Conservation (phyloP, 92 coral and sea anemone genomes). For the Virgularia gustaviana region DNA sequence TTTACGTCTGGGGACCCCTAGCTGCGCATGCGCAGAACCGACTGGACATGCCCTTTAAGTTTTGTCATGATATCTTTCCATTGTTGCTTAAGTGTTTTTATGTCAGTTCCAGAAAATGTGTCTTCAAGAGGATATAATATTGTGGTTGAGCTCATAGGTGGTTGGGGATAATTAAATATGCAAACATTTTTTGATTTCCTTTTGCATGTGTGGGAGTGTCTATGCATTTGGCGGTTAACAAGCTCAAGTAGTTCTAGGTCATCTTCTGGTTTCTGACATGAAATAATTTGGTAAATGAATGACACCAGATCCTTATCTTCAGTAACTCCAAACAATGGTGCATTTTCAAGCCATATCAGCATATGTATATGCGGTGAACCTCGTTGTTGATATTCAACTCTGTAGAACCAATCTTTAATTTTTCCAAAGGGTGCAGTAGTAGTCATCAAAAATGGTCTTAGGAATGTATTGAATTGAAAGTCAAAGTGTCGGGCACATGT, state of each 20-base stretch:
- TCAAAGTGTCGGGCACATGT: constrained; percentile 58
- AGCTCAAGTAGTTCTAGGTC: constrained; percentile 17
- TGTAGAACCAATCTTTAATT: constrained; percentile 41
- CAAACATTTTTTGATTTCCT: constrained; percentile 29
- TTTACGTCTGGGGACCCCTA: too few species aligned
- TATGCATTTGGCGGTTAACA: constrained; percentile 30
- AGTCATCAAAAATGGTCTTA: constrained; percentile 33
- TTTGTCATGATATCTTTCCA: too few species aligned
- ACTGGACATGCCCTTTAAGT: too few species aligned
- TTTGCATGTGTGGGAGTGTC: constrained; percentile 31
- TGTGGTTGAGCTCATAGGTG: constrained; percentile 39
- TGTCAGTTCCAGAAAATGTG: too few species aligned
- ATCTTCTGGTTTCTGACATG: constrained; percentile 26
- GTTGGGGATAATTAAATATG: constrained; percentile 29
- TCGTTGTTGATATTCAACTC: constrained; percentile 46
- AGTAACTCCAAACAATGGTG: constrained; percentile 31
- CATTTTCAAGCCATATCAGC: constrained; percentile 47
- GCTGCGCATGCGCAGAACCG: too few species aligned
- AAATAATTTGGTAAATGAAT: constrained; percentile 20
- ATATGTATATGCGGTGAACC: constrained; percentile 50
- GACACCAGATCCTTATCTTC: constrained; percentile 30
- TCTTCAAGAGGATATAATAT: too few species aligned
- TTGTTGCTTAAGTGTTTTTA: too few species aligned
- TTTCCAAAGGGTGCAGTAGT: constrained; percentile 36
- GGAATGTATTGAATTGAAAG: constrained; percentile 35